Conservation (phyloP, 2,113 vertebrate genomes). For the Platycercus adscitus region DNA sequence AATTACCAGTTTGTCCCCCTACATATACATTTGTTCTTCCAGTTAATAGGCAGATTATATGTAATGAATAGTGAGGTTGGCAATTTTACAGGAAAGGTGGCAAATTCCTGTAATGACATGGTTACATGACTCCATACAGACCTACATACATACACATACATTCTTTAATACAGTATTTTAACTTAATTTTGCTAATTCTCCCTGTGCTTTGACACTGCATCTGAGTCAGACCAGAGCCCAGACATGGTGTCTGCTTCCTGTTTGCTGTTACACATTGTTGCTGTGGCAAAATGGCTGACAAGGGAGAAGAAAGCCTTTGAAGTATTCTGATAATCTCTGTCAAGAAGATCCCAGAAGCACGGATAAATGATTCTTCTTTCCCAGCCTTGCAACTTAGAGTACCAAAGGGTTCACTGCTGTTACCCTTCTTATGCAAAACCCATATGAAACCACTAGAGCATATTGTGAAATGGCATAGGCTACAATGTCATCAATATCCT, state of each 20-base stretch:
- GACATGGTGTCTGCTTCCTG: constrained; percentile 36
- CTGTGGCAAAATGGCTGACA: constrained; percentile 26
- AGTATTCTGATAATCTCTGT: constrained; percentile 32
- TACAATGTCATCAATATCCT: constrained; percentile 62
- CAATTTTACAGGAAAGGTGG: neutral
- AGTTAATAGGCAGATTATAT: neutral
- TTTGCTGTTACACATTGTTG: neutral
- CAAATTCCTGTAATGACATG: neutral
- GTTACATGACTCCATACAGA: neutral
- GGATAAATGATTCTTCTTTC: neutral
- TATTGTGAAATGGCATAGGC: constrained; percentile 50
- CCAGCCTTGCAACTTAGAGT: neutral
- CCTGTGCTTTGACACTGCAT: neutral
- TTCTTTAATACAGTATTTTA: neutral
- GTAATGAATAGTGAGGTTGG: neutral
- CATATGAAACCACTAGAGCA: constrained; percentile 41
- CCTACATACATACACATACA: neutral
- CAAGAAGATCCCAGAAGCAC: constrained; percentile 24
- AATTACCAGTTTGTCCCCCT: neutral
- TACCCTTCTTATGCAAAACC: constrained; percentile 40
- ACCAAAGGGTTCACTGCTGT: constrained; percentile 1
- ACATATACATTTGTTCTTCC: neutral
- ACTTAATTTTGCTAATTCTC: neutral
- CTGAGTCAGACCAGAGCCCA: constrained; percentile 5
- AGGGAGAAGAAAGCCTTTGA: constrained; percentile 22